Base-by-base conservation (phyloP, 2,113 vertebrate genomes). In the Hippocampus guttulatus region DNA sequence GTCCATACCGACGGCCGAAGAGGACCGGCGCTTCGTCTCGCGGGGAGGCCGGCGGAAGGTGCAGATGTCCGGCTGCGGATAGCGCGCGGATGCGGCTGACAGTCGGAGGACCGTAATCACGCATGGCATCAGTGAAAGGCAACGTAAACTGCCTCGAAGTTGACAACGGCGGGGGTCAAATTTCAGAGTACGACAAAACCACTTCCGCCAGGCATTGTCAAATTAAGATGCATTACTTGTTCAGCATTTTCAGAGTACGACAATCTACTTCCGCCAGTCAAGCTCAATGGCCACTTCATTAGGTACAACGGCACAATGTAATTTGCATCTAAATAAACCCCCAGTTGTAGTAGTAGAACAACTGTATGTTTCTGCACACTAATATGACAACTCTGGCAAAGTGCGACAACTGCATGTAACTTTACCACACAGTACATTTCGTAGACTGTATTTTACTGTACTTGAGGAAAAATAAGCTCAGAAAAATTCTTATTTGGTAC, bases 11-110 rank as follows among this genome's bases (percentile, higher is more conserved):
- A 74, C 68, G 68, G 70, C 67, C 60, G 64, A n/a, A 45, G 49
- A 25, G 16, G 47, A 49, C 25, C 78, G 76, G 69, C 68, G 81
- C 84, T 75, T 81, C 60, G 76, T 83, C 80, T 41, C 86, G 81
- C 76, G 47, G 61, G 1, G 49, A 69, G 69, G 61, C 67, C 71
- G 25, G 30, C 76, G 11, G 49, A 41, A 23, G 58, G 51, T 74
- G 68, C 68, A 10, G 73, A 33, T 38, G 55, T 8, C 18, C 52
- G 49, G 75, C 15, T 38, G 71, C 11, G 23, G 12, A 33, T 10
- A 27, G 71, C 64, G 73, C 64, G 72, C 18, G 43, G 70, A 49
- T 33, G 75, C 68, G 43, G 74, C 60, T 25, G 47, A 7, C 30
- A 30, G 47, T 40, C 15, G 70, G 79, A 82, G 45, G 30, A 79